Base-by-base conservation (phyloP, 2,113 vertebrate species). In the Tretioscincus oriximinensis region DNA sequence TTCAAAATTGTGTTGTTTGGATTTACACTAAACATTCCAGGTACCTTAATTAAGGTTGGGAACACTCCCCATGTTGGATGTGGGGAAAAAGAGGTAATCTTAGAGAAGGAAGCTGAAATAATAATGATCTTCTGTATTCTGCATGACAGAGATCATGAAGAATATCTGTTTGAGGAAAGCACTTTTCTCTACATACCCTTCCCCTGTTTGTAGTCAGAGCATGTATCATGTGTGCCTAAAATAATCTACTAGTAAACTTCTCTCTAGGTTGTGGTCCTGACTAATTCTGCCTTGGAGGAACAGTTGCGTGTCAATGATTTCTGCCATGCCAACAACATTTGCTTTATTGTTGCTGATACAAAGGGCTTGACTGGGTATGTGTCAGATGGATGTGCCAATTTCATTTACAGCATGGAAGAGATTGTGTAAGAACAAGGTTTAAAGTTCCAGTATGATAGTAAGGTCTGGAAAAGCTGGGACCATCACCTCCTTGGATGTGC, bases 321-420 rank as follows among this genome's bases (percentile, higher is more conserved):
- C 63, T 99, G 98, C 90, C 97, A 95, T 76, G 80, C 86, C 6
- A 83, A 1, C 0, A 79, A 90, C 69, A 92, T 97, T 84, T 92
- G 85, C 88, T 96, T 98, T 54, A 91, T 98, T 24, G 94, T 97
- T 41, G 97, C 95, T 1, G 94, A 97, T 24, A 90, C 96, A 66
- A 96, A 93, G 85, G 98, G 97, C 20, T 95, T 99, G 20, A 97
- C 95, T 12, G 97, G 97, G 98, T 99, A 91, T 95, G 94, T 84
- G 47, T 51, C 12, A 7, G n/a, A 29, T 10, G 22, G 49, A 4
- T n/a, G 10, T 73, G 26, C 29, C 14, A 35, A 18, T 58, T 1
- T 58, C 16, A 58, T 58, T 12, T 58, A 58, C 18, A 14, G 16
- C 51, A 58, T 58, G 18, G 14, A 58, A 16, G 63, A 5, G 63